Evolutionary conservation across 2,797 vertebrate species (phyloP), one percentile per base, ranked within the genome.

Genomic region (Knipowitschia caucasica): DNA sequence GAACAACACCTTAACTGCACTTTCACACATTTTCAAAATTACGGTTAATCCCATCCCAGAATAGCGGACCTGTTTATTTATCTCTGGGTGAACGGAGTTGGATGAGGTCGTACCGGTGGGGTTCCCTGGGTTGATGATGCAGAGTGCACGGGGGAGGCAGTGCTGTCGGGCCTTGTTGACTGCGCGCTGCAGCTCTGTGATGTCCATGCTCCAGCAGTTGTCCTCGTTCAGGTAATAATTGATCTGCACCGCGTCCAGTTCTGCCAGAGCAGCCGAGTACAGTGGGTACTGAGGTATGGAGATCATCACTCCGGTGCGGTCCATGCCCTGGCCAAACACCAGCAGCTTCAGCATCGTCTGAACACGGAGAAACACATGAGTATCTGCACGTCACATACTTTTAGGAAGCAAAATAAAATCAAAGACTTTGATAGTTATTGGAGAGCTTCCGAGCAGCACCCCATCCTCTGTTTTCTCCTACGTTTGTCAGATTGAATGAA

Each of bases 81-180:
- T n/a, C n/a, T n/a, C n/a, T n/a, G n/a, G n/a, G n/a, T n/a, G n/a
- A n/a, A n/a, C n/a, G n/a, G n/a, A n/a, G n/a, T n/a, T n/a, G n/a
- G n/a, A n/a, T n/a, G n/a, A n/a, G 6, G 15, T n/a, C 59, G 4
- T 82, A 95, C 94, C 94, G 0, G 95, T 96, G 57, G 94, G 95
- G 75, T 94, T 96, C 56, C 94, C 94, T 0, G 95, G 94, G 83
- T 96, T 96, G 85, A 95, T 95, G 79, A 98, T 72, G 64, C 94
- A 96, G 18, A 98, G 86, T 1, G 85, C 94, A 0, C 92, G 83
- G 0, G 95, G 94, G 56, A 83, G 71, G 83, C 94, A 98, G 64
- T 87, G 76, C 0, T 49, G 43, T 0, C 91, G 80, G 3, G 94
- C 94, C 18, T 92, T 88, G 4, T 47, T 14, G 69, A 96, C 71